Base-by-base conservation (phyloP, 1,140 invertebrate genomes). In the Formica exsecta region DNA sequence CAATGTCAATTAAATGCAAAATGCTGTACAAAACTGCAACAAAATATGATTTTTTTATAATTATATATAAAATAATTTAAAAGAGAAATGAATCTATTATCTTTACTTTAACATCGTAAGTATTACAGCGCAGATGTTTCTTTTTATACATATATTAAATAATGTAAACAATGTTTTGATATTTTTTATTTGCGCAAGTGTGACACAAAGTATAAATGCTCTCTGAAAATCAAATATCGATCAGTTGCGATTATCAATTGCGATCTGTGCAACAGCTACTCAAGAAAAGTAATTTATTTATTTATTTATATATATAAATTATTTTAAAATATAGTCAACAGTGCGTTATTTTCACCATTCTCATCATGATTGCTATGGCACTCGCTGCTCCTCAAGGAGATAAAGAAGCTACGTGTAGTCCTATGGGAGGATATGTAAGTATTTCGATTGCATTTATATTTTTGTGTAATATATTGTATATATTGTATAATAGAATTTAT, bases 341-440 rank as follows among this genome's bases (percentile, higher is more conserved):
- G 51, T 38, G 73, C 19, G 3, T 87, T 6, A 48, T 77, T 11
- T 11, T 87, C 2, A 11, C 32, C 2, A 2, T 83, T 38, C n/a
- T 90, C 3, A 2, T 66, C 7, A 8, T 86, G 2, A 41, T 85
- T n/a, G 71, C 41, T 4, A 13, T 73, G n/a, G 19, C n/a, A 25
- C 6, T 22, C 2, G 70, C 19, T 36, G 29, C 57, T 2, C 16
- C 6, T 11, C 16, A 16, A 9, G 13, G 13, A 4, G 11, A 0
- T n/a, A 59, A 13, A 29, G 0, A 61, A n/a, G 3, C 5, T 13
- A 9, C 3, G 2, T 89, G 88, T 32, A 62, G 41, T 13, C 32
- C 75, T 19, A 62, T 41, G 22, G 3, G 51, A 4, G 80, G 44
- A 22, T 9, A 16, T 5, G 90, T 91, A 88, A 85, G 85, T 91